Conservation (phyloP, 2,113 vertebrate species). For the Craseonycteris thonglongyai region DNA sequence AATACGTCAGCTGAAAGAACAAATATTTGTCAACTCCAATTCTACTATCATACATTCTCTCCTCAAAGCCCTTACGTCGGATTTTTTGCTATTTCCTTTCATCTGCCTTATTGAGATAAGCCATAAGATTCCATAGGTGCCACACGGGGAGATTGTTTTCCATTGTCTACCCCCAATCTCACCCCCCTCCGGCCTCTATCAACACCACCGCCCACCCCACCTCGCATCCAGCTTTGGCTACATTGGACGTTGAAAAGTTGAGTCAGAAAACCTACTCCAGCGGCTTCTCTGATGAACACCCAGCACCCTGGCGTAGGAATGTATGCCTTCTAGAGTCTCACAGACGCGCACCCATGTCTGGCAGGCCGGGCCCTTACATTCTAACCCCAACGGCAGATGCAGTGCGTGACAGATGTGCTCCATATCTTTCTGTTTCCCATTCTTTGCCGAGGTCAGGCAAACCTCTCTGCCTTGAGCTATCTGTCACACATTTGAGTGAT, state of each 20-base stretch:
- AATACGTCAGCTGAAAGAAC: not conserved
- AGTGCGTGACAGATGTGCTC: not conserved
- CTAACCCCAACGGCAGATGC: not conserved
- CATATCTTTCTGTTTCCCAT: not conserved
- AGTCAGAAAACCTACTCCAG: not conserved
- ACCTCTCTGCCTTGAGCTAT: slow-evolving; percentile 27
- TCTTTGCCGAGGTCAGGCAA: not conserved
- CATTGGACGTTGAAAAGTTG: not conserved
- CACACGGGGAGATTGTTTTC: not conserved
- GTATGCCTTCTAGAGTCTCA: no score
- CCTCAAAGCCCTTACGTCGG: not conserved
- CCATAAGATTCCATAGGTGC: not conserved
- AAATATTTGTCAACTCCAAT: not conserved
- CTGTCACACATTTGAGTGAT: slow-evolving; percentile 41
- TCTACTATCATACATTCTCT: not conserved
- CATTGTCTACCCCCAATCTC: not conserved
- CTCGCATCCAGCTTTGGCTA: not conserved
- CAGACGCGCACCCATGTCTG: not conserved
- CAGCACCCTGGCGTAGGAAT: not conserved
- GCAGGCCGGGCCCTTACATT: not conserved
- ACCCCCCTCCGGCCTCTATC: not conserved
- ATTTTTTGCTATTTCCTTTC: not conserved
- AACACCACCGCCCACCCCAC: not conserved
- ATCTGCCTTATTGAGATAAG: not conserved
- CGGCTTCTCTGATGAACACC: not conserved